phyloP scores from a whole-genome alignment of 2,113 vertebrate genomes.

The Gyps fulvus region DNA sequence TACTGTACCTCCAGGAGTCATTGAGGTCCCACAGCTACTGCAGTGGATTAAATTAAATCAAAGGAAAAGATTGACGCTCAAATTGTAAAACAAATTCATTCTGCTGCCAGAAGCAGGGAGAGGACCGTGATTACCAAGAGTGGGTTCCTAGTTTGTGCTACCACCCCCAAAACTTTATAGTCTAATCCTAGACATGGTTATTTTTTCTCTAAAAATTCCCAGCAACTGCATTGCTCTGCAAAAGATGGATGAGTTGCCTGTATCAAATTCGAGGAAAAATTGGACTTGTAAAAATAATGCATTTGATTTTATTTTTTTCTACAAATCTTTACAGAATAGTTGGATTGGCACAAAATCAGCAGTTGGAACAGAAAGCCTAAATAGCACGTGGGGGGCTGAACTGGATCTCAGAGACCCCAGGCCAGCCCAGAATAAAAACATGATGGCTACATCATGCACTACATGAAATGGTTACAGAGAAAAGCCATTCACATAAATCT shows the following conservation, averaged over 20 bases:
- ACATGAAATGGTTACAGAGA: not conserved
- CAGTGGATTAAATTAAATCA: not conserved
- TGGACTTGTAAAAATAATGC: not conserved
- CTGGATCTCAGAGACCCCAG: not conserved
- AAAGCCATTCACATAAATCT: not conserved
- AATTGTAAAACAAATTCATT: not conserved
- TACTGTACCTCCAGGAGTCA: not conserved
- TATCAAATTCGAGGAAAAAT: not conserved
- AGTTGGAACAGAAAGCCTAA: not conserved
- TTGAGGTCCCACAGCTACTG: not conserved
- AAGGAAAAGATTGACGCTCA: not conserved
- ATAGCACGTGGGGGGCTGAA: not conserved
- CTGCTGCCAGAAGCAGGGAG: not conserved
- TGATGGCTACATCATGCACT: not conserved
- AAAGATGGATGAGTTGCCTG: not conserved
- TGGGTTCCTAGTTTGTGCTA: not conserved
- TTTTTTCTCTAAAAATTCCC: not conserved
- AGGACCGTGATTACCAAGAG: not conserved
- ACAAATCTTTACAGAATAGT: not conserved
- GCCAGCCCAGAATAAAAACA: not conserved
- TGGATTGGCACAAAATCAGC: not conserved
- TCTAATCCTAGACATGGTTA: rapidly evolving
- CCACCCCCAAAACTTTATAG: not conserved
- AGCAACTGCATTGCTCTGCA: not conserved
- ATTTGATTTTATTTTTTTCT: not conserved